Evolutionary conservation across 1,140 invertebrate species (phyloP).

Genomic region (Panulirus ornatus): DNA sequence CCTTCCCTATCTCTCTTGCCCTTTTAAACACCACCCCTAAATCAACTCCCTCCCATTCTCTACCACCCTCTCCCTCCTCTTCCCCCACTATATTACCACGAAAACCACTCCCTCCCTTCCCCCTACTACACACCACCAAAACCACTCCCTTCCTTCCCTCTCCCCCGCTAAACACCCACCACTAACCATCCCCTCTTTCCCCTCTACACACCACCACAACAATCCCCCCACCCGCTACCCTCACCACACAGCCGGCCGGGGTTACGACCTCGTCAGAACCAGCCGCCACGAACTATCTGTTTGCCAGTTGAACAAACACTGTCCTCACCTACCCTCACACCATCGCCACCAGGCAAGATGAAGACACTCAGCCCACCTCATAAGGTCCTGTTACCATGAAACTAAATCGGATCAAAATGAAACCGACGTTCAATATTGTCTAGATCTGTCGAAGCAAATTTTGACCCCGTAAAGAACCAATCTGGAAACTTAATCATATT

Average conservation of each 20-base stretch:
- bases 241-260: too few species aligned
- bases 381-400: too few species aligned
- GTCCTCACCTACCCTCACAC: neutral
- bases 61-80: neutral
- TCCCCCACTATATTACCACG: neutral
- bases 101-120: too few species aligned
- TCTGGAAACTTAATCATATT: too few species aligned
- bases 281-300: conserved; percentile 40
- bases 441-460: too few species aligned
- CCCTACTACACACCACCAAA: neutral
- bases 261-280: neutral
- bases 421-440: too few species aligned
- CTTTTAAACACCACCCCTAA: neutral
- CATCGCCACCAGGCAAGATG: neutral
- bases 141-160: neutral
- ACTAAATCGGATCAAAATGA: too few species aligned
- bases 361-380: neutral
- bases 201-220: neutral
- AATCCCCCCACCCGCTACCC: neutral
- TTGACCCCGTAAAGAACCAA: too few species aligned
- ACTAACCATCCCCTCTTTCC: neutral
- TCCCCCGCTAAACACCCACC: neutral
- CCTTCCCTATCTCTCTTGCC: too few species aligned
- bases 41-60: neutral
- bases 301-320: conserved; percentile 66